phyloP scores from a whole-genome alignment of 1,140 invertebrate genomes.

The Agraylea sexmaculata region DNA sequence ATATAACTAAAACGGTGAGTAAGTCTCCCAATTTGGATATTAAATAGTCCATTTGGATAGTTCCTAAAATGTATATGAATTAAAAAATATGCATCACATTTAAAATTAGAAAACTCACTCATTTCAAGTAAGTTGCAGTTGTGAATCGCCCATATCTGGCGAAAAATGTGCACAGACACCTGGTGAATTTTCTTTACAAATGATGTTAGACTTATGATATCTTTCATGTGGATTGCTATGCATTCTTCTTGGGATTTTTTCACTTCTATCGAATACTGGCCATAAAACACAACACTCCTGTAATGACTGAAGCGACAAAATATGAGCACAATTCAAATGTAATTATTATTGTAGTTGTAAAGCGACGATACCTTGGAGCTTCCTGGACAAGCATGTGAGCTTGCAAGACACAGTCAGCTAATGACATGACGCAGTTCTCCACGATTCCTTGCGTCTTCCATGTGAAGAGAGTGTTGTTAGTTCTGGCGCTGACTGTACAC shows the following conservation, averaged over 20 bases:
- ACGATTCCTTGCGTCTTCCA: too few relatives aligned
- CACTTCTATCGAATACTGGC: conserved; percentile 29
- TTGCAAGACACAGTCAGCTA: too few relatives aligned
- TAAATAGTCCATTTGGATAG: conserved; percentile 31
- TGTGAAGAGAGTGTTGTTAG: too few relatives aligned
- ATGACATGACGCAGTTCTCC: too few relatives aligned
- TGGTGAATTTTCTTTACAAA: conserved; percentile 56
- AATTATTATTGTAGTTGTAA: too few relatives aligned
- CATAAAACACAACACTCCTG: conserved; percentile 31
- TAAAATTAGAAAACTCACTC: conserved; percentile 36
- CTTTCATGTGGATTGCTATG: conserved; percentile 33
- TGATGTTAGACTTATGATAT: conserved; percentile 50
- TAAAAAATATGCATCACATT: conserved; percentile 26
- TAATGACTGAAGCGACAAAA: conserved; percentile 28
- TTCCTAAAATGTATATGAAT: conserved; percentile 19
- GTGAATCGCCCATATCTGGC: conserved; percentile 53
- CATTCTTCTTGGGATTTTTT: conserved; percentile 12
- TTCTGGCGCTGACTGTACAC: too few relatives aligned
- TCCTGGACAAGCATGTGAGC: too few relatives aligned
- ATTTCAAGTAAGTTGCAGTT: conserved; percentile 34
- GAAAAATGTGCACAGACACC: conserved; percentile 50
- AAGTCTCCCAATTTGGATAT: conserved; percentile 52
- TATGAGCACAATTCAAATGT: background rate
- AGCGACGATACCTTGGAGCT: too few relatives aligned
- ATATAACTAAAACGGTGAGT: conserved; percentile 52